phyloP scores from a whole-genome alignment of 2,113 vertebrate genomes.

The Mesocricetus auratus region DNA sequence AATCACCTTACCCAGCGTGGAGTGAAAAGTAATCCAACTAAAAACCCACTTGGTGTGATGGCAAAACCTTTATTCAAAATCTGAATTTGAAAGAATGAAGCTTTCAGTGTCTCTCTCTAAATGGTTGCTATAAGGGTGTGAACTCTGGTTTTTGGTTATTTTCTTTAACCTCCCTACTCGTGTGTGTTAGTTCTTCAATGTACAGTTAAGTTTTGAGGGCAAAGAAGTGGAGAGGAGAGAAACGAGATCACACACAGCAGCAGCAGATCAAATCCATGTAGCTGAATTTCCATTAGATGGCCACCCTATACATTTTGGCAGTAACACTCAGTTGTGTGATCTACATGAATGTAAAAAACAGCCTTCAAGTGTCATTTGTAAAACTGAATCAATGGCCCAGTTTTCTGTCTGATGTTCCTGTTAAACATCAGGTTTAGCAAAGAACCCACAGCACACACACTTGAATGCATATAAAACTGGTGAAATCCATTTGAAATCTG shows the following conservation, averaged over 20 bases:
- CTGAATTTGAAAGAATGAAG: not conserved
- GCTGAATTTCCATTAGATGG: not conserved
- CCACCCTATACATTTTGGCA: not conserved
- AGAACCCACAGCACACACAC: not conserved
- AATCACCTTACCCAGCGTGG: constrained; percentile 79
- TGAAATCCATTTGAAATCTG: constrained; percentile 19
- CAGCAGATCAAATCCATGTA: not conserved
- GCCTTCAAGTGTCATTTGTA: not conserved
- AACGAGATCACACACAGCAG: not conserved
- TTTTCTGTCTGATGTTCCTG: constrained; percentile 15
- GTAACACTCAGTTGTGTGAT: not conserved
- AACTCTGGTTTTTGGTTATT: not conserved
- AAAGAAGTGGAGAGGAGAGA: not conserved
- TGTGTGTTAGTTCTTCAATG: not conserved
- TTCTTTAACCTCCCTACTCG: not conserved
- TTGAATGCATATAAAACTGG: not conserved
- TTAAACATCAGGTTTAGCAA: not conserved
- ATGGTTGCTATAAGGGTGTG: not conserved
- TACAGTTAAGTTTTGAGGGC: not conserved
- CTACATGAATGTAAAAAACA: not conserved
- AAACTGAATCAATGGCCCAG: not conserved
- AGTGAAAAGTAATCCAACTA: constrained; percentile 69
- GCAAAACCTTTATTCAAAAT: constrained; percentile 14
- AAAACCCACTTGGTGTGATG: not conserved
- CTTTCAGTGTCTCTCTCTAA: not conserved